These are phyloP conservation scores for Dunckerocampus dactyliophorus DNA, from an alignment of 2,113 vertebrate species.

Conservation along the genomic window DNA sequence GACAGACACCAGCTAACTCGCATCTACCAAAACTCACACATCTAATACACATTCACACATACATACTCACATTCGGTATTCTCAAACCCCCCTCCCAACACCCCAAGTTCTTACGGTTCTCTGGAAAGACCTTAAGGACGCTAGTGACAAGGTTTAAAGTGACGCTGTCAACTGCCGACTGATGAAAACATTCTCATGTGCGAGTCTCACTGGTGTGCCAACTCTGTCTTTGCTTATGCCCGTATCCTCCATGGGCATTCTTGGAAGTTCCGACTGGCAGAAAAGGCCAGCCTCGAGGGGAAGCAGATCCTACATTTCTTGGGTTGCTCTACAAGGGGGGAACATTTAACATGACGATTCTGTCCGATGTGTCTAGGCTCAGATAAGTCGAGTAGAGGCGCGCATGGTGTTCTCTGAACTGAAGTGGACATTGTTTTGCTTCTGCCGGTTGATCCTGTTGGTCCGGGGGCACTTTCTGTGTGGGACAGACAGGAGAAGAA, in stretches of 20 bases:
- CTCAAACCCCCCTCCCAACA: constrained; percentile 7
- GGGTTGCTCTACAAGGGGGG: constrained; percentile 44
- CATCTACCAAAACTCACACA: constrained; percentile 64
- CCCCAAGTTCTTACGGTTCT: constrained; percentile 36
- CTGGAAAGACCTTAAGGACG: constrained; percentile 24
- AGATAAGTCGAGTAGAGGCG: constrained; percentile 97
- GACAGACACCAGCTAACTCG: constrained; percentile 58
- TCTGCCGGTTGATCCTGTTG: constrained; percentile 98
- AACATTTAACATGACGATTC: constrained; percentile 45
- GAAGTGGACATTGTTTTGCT: constrained; percentile 98
- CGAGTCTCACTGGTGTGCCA: constrained; percentile 15
- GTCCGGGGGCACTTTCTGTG: constrained; percentile 97
- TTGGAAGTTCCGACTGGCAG: constrained; percentile 34
- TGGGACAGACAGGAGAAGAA: not conserved
- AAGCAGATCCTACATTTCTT: constrained; percentile 42
- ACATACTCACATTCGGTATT: constrained; percentile 46
- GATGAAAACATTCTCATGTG: constrained; percentile 14
- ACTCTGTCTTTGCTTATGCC: constrained; percentile 29
- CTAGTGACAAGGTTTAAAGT: constrained; percentile 46
- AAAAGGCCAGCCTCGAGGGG: constrained; percentile 36
- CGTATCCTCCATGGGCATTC: constrained; percentile 32
- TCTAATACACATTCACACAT: constrained; percentile 51
- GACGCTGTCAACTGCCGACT: constrained; percentile 16
- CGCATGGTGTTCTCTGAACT: constrained; percentile 98
- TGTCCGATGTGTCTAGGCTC: constrained; percentile 58